phyloP scores from a whole-genome alignment of 2,888 invertebrate genomes.

The Eurois occulta region DNA sequence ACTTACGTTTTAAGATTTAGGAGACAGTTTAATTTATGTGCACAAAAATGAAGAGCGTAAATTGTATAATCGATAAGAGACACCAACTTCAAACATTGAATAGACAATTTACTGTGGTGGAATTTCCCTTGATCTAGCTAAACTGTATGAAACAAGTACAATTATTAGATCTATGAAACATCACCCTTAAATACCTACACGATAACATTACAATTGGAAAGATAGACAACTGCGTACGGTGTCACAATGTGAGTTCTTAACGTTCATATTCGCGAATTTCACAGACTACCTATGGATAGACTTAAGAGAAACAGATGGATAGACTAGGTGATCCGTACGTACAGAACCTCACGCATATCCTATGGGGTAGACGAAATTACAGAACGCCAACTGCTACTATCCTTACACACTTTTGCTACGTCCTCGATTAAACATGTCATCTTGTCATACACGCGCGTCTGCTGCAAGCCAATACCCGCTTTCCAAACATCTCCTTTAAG shows the following conservation, averaged over 20 bases:
- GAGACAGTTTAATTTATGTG: slow-evolving; percentile 24
- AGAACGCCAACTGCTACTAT: not conserved
- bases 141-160: not conserved
- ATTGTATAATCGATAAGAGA: slow-evolving; percentile 7
- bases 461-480: not conserved
- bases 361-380: not conserved
- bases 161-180: not conserved
- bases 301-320: not conserved
- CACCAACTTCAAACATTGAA: slow-evolving; percentile 19
- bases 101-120: not conserved
- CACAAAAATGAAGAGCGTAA: slow-evolving; percentile 1
- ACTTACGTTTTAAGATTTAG: slow-evolving; percentile 23
- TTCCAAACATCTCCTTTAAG: not conserved
- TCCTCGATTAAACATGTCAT: not conserved
- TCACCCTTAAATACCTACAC: not conserved
- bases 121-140: not conserved
- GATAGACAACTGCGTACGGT: not conserved
- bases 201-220: not conserved
- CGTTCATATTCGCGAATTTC: not conserved
- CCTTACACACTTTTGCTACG: not conserved
- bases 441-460: not conserved
- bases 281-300: not conserved
- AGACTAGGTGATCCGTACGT: not conserved
- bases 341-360: not conserved
- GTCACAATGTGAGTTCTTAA: not conserved